Evolutionary conservation across 2,113 vertebrate species (phyloP).

Genomic region (Neopipo cinnamomea): DNA sequence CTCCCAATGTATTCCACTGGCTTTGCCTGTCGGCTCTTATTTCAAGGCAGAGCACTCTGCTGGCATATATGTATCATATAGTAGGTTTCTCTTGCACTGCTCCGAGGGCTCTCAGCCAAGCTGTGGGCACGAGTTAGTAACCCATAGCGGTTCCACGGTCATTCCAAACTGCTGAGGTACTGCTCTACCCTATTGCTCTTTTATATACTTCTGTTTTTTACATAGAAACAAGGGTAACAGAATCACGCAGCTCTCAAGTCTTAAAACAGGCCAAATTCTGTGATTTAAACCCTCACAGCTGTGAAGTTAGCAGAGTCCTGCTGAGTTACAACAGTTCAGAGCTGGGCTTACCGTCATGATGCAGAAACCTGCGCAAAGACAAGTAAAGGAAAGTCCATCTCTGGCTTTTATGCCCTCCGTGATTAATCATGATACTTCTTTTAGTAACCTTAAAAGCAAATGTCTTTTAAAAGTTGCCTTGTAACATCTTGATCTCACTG

Average conservation of each 20-base stretch:
- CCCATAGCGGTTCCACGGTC: accelerated
- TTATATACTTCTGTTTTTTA: not conserved
- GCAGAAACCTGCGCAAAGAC: not conserved
- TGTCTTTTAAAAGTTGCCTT: not conserved
- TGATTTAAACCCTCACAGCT: not conserved
- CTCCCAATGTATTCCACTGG: not conserved
- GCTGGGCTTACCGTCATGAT: accelerated
- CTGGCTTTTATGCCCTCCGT: not conserved
- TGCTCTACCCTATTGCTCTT: not conserved
- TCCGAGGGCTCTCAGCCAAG: not conserved
- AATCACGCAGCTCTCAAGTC: not conserved
- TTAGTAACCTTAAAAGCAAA: not conserved
- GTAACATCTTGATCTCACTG: not conserved
- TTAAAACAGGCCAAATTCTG: not conserved
- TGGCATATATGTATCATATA: accelerated
- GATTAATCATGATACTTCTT: not conserved
- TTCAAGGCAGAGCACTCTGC: conserved; percentile 1
- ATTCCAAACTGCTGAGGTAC: not conserved
- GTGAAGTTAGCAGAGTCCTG: not conserved
- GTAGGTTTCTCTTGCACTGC: not conserved
- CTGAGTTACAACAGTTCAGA: not conserved
- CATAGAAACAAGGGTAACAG: not conserved
- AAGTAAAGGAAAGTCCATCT: not conserved
- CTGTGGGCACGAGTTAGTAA: not conserved
- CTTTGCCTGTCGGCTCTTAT: not conserved